Evolutionary conservation across 1,140 invertebrate species (phyloP), one percentile per base, ranked within the genome.

Genomic region (Euwallacea fornicatus): DNA sequence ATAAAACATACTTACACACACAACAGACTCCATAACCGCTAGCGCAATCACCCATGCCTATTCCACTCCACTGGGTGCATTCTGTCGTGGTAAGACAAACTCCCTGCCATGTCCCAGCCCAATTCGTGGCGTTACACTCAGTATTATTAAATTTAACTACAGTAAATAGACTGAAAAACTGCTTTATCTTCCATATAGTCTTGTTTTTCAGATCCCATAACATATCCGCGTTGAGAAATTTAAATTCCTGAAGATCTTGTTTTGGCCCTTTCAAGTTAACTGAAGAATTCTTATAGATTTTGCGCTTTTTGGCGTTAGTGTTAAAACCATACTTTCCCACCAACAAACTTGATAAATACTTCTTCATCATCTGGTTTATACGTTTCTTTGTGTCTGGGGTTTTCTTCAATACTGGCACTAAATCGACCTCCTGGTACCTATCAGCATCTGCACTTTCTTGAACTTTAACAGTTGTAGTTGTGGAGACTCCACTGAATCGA

Each of bases 121-220:
- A 81, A 8, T 76, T 77, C 53, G 79, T 80, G 9, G 83, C 80
- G 8, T 81, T 76, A 77, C 91, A 93, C 43, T 83, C 78, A 2
- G 84, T 85, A 76, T 92, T 90, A 13, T 87, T 83, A 78, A 92
- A 91, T 66, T 88, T 84, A 21, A 92, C 85, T n/a, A 92, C 84
- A 61, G 90, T 87, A 76, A 93, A 91, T 0, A 93, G 80, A 76
- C 87, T 89, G 47, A 91, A 82, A 76, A 92, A 84, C 13, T 85
- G 82, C 61, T 84, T 84, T 1, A 74, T 74, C 47, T 79, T 76
- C 6, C 59, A 59, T 21, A 74, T 74, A 1, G 75, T 78, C 54
- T 78, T 78, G 64, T 80, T 79, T 61, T 76, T 78, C 8, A 78
- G 64, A 8, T 54, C 50, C 70, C 74, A 69, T 15, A 79, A 66